Conservation (phyloP, 2,888 invertebrate genomes). For the Linnaemya tessellans region DNA sequence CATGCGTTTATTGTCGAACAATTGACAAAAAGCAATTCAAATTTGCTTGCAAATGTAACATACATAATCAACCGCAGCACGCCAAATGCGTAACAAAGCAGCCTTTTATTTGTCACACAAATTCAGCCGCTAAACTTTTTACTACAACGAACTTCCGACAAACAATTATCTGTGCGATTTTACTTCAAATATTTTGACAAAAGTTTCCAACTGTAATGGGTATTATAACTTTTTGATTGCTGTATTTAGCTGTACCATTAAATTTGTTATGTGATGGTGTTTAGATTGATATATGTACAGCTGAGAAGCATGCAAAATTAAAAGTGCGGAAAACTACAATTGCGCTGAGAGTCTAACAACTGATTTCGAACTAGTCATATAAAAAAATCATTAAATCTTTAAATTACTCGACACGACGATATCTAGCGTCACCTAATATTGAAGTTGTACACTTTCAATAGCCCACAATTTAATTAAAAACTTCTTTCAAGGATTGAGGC, state of each 20-base stretch:
- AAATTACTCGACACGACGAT: no score
- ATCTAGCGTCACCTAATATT: no score
- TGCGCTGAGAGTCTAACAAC: no score
- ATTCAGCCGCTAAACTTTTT: not conserved
- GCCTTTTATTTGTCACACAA: constrained; percentile 47
- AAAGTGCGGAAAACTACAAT: no score
- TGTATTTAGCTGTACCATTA: not conserved
- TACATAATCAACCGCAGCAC: constrained; percentile 45
- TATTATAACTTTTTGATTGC: not conserved
- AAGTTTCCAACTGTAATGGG: not conserved
- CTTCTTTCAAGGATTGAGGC: no score
- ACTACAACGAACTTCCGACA: not conserved
- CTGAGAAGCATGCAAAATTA: no score
- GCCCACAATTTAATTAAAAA: no score
- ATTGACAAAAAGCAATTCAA: constrained; percentile 40
- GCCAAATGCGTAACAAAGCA: constrained; percentile 23
- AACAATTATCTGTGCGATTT: constrained; percentile 6
- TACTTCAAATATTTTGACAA: constrained; percentile 44
- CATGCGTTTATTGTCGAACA: constrained; percentile 39
- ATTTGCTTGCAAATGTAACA: constrained; percentile 56
- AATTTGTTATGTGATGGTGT: not conserved
- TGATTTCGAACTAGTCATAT: no score
- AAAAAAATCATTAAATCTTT: no score
- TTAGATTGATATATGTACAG: not conserved
- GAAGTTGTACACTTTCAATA: no score